These are phyloP conservation scores for Heterochromis multidens DNA, from an alignment of 2,113 vertebrate species.

Conservation along the genomic window DNA sequence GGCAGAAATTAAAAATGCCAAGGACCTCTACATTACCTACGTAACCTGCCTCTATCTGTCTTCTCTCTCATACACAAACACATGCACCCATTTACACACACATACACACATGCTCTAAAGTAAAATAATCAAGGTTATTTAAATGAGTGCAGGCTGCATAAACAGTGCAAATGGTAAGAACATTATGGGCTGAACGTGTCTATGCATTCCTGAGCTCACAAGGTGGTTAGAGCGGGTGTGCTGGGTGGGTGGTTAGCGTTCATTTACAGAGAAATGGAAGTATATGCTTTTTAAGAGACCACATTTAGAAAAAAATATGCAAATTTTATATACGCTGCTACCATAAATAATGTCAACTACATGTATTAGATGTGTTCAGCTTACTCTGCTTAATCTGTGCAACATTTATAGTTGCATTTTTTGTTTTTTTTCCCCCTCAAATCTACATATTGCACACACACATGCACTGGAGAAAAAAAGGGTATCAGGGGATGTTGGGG, in stretches of 20 bases:
- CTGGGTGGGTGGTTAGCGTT: constrained; percentile 28
- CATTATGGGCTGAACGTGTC: constrained; percentile 41
- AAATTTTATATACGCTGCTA: not conserved
- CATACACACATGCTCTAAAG: constrained; percentile 35
- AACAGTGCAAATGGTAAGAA: constrained; percentile 58
- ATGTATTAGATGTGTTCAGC: not conserved
- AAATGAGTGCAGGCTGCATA: constrained; percentile 69
- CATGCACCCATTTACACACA: not conserved
- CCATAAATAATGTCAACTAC: not conserved
- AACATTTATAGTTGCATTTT: not conserved
- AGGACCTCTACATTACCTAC: constrained; percentile 42
- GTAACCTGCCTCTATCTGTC: constrained; percentile 9
- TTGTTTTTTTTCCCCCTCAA: not conserved
- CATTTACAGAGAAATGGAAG: constrained; percentile 23
- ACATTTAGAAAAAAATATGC: not conserved
- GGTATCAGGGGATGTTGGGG: not conserved
- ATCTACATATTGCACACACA: constrained; percentile 11
- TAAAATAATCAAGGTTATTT: constrained; percentile 74
- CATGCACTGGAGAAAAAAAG: not conserved
- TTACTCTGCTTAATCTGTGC: constrained; percentile 1
- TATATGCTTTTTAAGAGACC: not conserved
- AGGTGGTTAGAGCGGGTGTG: constrained; percentile 4
- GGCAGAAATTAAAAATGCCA: constrained; percentile 59
- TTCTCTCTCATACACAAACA: constrained; percentile 14
- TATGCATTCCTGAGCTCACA: constrained; percentile 44